Conservation (phyloP, 1,140 invertebrate genomes). For the Onthophagus taurus region DNA sequence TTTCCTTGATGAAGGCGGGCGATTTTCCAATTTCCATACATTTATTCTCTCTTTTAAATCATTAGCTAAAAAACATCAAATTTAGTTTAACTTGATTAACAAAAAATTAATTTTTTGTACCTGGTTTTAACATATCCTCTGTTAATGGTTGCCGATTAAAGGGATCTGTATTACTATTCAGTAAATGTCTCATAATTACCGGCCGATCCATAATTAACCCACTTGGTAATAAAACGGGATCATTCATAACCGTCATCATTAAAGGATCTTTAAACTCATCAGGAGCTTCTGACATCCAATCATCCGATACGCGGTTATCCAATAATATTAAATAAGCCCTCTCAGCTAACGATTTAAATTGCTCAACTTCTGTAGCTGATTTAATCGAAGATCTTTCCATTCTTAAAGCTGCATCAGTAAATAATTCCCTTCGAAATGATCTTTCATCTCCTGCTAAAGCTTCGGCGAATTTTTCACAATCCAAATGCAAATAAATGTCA, state of each 20-base stretch:
- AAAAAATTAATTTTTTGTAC: slow-evolving; percentile 39
- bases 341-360: slow-evolving; percentile 69
- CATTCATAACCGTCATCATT: slow-evolving; percentile 96
- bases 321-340: slow-evolving; percentile 70
- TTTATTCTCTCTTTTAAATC: slow-evolving; percentile 32
- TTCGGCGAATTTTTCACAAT: slow-evolving; percentile 82
- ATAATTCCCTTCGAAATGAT: slow-evolving; percentile 86
- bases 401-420: slow-evolving; percentile 76
- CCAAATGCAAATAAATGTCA: slow-evolving; percentile 94
- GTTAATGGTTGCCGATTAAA: slow-evolving; percentile 91
- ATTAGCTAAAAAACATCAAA: slow-evolving; percentile 23
- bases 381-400: slow-evolving; percentile 77
- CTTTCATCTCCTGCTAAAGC: slow-evolving; percentile 87
- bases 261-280: slow-evolving; percentile 96
- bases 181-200: slow-evolving; percentile 86
- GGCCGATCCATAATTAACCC: slow-evolving; percentile 93
- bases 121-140: slow-evolving; percentile 75
- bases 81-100: background rate
- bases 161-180: slow-evolving; percentile 94
- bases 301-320: slow-evolving; percentile 76
- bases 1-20: no score
- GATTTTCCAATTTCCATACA: slow-evolving; percentile 31
- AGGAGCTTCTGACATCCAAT: slow-evolving; percentile 91
- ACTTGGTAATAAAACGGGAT: slow-evolving; percentile 88
- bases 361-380: slow-evolving; percentile 68